These are phyloP conservation scores for Silurus lanzhouensis DNA, from an alignment of 2,797 vertebrate species.

Conservation along the genomic window DNA sequence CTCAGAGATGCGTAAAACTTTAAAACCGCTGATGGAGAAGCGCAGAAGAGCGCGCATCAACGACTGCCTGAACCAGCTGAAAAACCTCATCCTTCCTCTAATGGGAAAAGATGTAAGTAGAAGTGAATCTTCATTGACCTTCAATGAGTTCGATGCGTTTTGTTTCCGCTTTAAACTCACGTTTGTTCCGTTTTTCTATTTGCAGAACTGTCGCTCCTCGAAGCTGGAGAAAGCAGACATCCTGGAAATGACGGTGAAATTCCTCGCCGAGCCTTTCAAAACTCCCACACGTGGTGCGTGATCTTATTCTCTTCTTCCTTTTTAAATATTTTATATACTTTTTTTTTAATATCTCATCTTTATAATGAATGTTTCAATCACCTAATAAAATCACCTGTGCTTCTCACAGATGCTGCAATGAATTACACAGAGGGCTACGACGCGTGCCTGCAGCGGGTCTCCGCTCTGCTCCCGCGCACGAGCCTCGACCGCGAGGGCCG, in stretches of 20 bases:
- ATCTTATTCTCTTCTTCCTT: background rate
- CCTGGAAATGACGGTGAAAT: conserved; percentile 87
- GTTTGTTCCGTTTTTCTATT: conserved; percentile 11
- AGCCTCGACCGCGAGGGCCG: conserved; percentile 70
- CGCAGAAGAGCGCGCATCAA: conserved; percentile 86
- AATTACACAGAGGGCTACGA: conserved; percentile 81
- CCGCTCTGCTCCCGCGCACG: conserved; percentile 72
- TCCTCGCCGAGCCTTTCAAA: conserved; percentile 77
- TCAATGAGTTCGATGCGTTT: background rate
- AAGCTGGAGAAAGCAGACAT: conserved; percentile 90
- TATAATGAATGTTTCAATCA: background rate
- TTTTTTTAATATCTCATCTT: background rate
- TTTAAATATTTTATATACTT: background rate
- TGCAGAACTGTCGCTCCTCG: conserved; percentile 77
- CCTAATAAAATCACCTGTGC: background rate
- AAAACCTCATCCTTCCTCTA: conserved; percentile 83
- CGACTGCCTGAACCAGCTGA: conserved; percentile 81
- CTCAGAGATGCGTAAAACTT: conserved; percentile 81
- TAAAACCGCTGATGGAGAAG: conserved; percentile 84
- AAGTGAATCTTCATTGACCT: background rate
- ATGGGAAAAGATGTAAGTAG: conserved; percentile 81
- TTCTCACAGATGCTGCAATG: conserved; percentile 58
- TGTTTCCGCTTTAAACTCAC: conserved; percentile 37
- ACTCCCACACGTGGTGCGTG: conserved; percentile 70
- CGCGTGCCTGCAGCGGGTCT: conserved; percentile 80